A percentile compares a stretch with the other conserved stretches of the same genome.
These are phyloP conservation scores for Trachops cirrhosus DNA, from an alignment of 2,797 vertebrate genomes.

Conservation along the genomic window DNA sequence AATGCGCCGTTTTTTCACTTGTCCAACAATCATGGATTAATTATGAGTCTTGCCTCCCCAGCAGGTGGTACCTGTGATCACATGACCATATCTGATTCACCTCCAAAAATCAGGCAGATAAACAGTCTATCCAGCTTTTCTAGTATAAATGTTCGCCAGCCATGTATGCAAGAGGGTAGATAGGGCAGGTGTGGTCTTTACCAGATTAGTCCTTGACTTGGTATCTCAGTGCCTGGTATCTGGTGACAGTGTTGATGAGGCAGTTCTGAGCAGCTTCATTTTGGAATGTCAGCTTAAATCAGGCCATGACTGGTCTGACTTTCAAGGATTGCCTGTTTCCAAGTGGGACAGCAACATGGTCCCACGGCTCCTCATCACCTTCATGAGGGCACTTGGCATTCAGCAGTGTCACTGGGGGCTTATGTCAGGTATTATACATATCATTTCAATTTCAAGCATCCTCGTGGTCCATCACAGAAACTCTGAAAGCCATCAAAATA, in stretches of 20 bases:
- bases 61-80: slow-evolving; percentile 60
- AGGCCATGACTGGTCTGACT: not conserved
- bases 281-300: not conserved
- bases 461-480: not conserved
- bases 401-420: not conserved
- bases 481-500: not conserved
- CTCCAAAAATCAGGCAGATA: slow-evolving; percentile 26
- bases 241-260: not conserved
- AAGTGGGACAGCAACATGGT: not conserved
- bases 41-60: slow-evolving; percentile 39
- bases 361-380: not conserved
- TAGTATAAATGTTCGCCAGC: not conserved
- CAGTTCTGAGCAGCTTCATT: not conserved
- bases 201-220: not conserved
- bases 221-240: not conserved
- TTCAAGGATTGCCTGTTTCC: not conserved
- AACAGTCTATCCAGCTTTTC: not conserved
- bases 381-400: not conserved
- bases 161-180: not conserved
- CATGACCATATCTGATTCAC: slow-evolving; percentile 25
- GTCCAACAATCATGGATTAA: slow-evolving; percentile 58
- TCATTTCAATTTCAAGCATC: not conserved
- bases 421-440: not conserved
- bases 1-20: slow-evolving; percentile 37
- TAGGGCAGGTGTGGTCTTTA: not conserved